Percentiles rank a stretch among this genome's conserved stretches.
Evolutionary conservation across 2,888 invertebrate genomes (phyloP).

Genomic region (Metallyticus violacea): DNA sequence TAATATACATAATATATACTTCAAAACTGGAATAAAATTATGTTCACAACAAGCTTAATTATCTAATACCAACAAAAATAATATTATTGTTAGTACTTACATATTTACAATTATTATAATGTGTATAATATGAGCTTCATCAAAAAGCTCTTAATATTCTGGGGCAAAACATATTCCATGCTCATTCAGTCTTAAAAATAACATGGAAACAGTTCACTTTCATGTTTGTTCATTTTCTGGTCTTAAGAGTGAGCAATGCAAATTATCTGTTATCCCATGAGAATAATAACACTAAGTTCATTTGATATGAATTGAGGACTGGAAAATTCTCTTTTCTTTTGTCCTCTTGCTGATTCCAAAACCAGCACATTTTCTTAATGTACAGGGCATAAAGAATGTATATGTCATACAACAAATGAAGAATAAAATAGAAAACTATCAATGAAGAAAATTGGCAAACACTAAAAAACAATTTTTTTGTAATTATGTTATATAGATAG

Average conservation of each 20-base stretch:
- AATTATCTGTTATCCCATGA: background rate
- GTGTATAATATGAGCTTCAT: background rate
- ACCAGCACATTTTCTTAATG: background rate
- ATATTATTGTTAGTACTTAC: background rate
- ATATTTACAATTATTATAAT: conserved; percentile 5
- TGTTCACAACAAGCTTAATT: background rate
- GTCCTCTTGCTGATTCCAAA: background rate
- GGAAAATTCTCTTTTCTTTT: background rate
- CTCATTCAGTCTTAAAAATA: background rate
- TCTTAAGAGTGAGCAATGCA: background rate
- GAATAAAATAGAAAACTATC: too few species aligned
- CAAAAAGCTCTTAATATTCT: background rate
- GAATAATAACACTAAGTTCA: background rate
- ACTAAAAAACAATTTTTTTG: too few species aligned
- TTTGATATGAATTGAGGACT: background rate
- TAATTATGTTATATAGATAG: too few species aligned
- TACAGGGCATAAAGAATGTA: background rate
- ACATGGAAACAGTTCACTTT: background rate
- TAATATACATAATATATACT: background rate
- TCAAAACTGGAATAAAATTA: background rate
- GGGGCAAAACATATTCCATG: background rate
- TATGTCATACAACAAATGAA: too few species aligned
- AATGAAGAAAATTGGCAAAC: too few species aligned
- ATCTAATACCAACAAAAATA: background rate
- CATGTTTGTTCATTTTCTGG: background rate